Conservation (phyloP, 2,888 invertebrate species). For the Acrobasis repandana region DNA sequence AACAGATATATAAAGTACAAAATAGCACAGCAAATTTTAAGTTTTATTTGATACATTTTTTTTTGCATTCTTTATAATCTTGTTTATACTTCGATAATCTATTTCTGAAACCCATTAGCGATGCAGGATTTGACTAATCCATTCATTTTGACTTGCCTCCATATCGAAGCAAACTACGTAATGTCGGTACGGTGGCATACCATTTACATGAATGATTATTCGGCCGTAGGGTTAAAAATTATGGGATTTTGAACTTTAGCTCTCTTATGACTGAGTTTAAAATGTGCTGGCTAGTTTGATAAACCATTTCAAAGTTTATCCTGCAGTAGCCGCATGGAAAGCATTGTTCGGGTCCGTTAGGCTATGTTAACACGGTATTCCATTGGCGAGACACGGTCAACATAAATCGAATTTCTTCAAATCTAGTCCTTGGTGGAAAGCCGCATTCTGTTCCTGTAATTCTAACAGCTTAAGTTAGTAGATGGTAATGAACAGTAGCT, state of each 20-base stretch:
- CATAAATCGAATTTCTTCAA: slow-evolving; percentile 44
- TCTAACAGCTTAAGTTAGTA: not conserved
- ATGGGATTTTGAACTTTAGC: slow-evolving; percentile 44
- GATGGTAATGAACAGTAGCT: not conserved
- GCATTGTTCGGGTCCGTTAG: slow-evolving; percentile 61
- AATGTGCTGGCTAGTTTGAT: slow-evolving; percentile 39
- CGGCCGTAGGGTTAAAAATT: slow-evolving; percentile 41
- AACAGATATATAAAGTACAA: no score
- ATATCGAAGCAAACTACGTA: slow-evolving; percentile 67
- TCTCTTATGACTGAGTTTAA: slow-evolving; percentile 38
- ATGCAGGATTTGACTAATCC: slow-evolving; percentile 59
- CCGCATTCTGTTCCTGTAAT: not conserved
- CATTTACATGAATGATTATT: slow-evolving; percentile 78
- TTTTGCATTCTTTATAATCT: not conserved
- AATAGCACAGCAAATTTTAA: no score
- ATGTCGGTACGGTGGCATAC: slow-evolving; percentile 64
- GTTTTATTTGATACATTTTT: no score
- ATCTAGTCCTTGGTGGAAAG: slow-evolving; percentile 19
- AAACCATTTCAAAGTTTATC: slow-evolving; percentile 61
- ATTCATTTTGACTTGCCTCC: slow-evolving; percentile 60
- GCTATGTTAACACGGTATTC: slow-evolving; percentile 58
- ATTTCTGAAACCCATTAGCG: slow-evolving; percentile 52
- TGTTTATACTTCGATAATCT: not conserved
- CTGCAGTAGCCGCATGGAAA: slow-evolving; percentile 56
- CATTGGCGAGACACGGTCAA: slow-evolving; percentile 37